Percentiles rank a stretch among this genome's conserved stretches.
Conservation (phyloP, 2,888 invertebrate genomes). For the Cosmia trapezina region DNA sequence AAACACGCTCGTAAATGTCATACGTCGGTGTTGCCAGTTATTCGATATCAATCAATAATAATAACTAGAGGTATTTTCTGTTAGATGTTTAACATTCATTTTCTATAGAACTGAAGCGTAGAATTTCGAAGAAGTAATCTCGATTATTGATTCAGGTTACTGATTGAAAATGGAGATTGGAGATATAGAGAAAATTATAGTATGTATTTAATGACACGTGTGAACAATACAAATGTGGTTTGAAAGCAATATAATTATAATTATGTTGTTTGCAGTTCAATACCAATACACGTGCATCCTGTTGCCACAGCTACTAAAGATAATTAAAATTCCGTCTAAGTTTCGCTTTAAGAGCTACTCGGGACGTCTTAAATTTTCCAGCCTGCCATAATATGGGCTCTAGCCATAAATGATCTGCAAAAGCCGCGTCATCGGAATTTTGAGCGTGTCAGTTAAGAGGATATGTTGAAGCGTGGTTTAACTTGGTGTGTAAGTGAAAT, state of each 20-base stretch:
- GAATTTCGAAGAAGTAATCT: not conserved
- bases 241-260: conserved; percentile 3
- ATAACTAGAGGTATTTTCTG: not conserved
- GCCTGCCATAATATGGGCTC: not conserved
- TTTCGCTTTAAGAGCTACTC: not conserved
- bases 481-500: too few species aligned
- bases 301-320: not conserved
- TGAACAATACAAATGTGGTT: not conserved
- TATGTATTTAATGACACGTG: not conserved
- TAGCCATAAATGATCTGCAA: not conserved
- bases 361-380: not conserved
- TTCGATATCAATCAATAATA: conserved; percentile 20
- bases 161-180: not conserved
- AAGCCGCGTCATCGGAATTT: not conserved
- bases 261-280: not conserved
- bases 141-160: not conserved
- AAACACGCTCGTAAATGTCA: conserved; percentile 25
- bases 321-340: conserved; percentile 3
- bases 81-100: not conserved
- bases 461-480: too few species aligned
- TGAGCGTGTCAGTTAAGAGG: not conserved
- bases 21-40: conserved; percentile 8
- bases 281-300: not conserved
- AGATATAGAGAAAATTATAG: not conserved
- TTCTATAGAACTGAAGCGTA: not conserved